A percentile compares a stretch with the other conserved stretches of the same genome.
Conservation (phyloP, 2,888 invertebrate genomes). For the Epirrita christyi region DNA sequence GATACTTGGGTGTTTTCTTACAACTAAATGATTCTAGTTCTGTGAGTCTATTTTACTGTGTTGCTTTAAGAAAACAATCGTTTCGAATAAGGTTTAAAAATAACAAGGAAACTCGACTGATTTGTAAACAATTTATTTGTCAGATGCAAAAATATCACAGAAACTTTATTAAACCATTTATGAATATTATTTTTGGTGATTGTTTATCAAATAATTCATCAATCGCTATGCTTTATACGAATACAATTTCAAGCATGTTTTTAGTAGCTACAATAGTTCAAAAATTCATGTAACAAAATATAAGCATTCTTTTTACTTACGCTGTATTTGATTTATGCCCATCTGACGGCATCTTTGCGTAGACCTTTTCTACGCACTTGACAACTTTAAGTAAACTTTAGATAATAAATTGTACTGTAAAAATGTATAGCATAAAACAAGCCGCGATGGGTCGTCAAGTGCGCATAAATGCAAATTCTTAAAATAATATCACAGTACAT, state of each 20-base stretch:
- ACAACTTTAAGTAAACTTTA: slow-evolving; percentile 3
- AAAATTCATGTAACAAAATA: neutral
- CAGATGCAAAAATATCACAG: slow-evolving; percentile 14
- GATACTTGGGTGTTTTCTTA: slow-evolving; percentile 3
- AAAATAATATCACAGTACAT: neutral
- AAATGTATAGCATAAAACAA: neutral
- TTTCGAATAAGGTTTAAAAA: slow-evolving; percentile 12
- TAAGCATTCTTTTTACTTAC: slow-evolving; percentile 22
- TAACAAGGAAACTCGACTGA: slow-evolving; percentile 18
- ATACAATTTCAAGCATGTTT: neutral
- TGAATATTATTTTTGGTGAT: neutral
- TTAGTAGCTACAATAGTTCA: neutral
- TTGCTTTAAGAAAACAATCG: slow-evolving; percentile 1
- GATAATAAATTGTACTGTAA: neutral
- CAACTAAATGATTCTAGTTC: slow-evolving; percentile 11
- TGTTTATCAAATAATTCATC: neutral
- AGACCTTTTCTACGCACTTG: slow-evolving; percentile 15
- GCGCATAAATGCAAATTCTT: slow-evolving; percentile 22
- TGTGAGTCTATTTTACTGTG: neutral
- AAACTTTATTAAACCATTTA: neutral
- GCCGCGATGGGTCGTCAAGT: slow-evolving; percentile 23
- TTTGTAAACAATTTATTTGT: slow-evolving; percentile 19
- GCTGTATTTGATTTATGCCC: slow-evolving; percentile 26
- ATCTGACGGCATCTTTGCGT: slow-evolving; percentile 23
- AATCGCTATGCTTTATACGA: neutral